Base-by-base conservation (phyloP, 37 sponge, comb jelly and placozoan species). In the Trichoplax adhaerens region DNA sequence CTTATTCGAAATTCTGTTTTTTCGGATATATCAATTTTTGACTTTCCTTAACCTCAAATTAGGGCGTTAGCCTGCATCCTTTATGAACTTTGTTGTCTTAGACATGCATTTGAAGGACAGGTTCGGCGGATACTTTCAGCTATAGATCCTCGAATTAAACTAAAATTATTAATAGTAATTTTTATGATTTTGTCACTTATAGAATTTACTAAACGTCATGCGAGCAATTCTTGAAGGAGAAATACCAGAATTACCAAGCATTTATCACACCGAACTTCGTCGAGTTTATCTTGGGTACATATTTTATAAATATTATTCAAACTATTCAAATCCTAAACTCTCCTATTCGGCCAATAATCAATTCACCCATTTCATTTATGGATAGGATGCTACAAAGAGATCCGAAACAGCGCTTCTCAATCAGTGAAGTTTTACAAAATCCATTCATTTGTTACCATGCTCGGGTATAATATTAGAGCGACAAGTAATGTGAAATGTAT, bases 1-100 rank as follows among this genome's bases (percentile, higher is more conserved):
- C 12, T 60, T 4, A 50, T 69, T 77, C 29, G n/a, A 48, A 50
- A 57, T 50, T 50, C 47, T 72, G 67, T 72, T 3, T 72, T 65
- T 2, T 72, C n/a, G 48, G 3, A 65, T 12, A 2, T n/a, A 3
- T 2, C 49, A 50, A 5, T 12, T 52, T 72, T 65, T 4, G 47
- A 74, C 59, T 55, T 53, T 72, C 57, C 12, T 8, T 48, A 60
- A 47, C 61, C 49, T 65, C 29, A 29, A 29, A 29, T 5, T 70
- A 90, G 91, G 91, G 90, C 97, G 29, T 82, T 95, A 58, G 97
- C 89, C 47, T 81, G 68, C 29, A 85, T 95, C 1, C 73, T 95
- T 60, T 95, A 88, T 77, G 97, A 95, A 66, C 73, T 95, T 50
- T 90, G 92, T 58, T 85, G 82, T 58, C 73, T 91, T 46, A 80